Conservation (phyloP, 1,140 invertebrate species). For the Ips nitidus region DNA sequence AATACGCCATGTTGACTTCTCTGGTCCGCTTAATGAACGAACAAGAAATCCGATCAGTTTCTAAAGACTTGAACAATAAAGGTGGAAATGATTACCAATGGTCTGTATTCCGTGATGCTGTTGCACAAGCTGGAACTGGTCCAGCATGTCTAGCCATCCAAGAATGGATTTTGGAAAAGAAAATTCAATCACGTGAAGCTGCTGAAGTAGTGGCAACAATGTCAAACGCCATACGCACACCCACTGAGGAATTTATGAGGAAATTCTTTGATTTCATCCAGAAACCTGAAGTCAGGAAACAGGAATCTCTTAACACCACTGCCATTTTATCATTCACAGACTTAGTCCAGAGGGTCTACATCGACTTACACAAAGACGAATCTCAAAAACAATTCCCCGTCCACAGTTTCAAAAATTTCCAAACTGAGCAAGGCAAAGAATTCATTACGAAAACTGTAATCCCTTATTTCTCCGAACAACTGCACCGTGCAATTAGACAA, state of each 20-base stretch:
- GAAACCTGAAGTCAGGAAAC: conserved; percentile 53
- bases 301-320: conserved; percentile 55
- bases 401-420: conserved; percentile 61
- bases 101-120: conserved; percentile 63
- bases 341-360: conserved; percentile 60
- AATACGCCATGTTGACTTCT: conserved; percentile 60
- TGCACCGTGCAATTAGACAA: conserved; percentile 57
- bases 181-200: conserved; percentile 59
- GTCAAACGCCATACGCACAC: conserved; percentile 57
- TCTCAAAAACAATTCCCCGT: conserved; percentile 63
- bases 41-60: conserved; percentile 52
- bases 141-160: conserved; percentile 63
- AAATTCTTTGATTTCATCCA: conserved; percentile 59
- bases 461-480: conserved; percentile 57
- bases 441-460: conserved; percentile 60
- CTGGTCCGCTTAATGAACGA: conserved; percentile 62
- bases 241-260: conserved; percentile 63
- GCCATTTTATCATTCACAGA: conserved; percentile 60
- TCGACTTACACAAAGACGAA: conserved; percentile 53
- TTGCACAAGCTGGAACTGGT: conserved; percentile 65
- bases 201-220: conserved; percentile 57
- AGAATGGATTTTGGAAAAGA: conserved; percentile 59
- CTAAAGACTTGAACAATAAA: conserved; percentile 51
- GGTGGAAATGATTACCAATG: conserved; percentile 52
- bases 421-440: conserved; percentile 52